Base-by-base conservation (phyloP, 2,888 invertebrate species). In the Chloromyia formosa region DNA sequence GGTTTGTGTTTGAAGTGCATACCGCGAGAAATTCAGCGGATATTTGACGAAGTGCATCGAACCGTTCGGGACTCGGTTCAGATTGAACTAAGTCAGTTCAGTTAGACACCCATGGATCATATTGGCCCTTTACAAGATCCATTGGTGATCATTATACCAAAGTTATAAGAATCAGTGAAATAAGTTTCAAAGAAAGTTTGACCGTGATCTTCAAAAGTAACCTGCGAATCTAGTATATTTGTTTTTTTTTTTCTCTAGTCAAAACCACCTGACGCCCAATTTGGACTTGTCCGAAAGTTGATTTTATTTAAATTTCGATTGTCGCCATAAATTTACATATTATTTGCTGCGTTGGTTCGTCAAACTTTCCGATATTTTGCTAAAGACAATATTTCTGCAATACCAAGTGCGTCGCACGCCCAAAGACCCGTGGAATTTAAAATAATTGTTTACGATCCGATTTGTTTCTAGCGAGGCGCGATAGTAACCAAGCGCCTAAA, bases 161-260 rank as follows among this genome's bases (percentile, higher is more conserved):
- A 35, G 27, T 4, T 35, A 7, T 7, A 2, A 35, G 27, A 35
- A 35, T 2, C 27, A 35, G 27, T 35, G 27, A 35, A 35, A 35
- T 7, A 35, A 35, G 12, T 2, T 49, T 49, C 23, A 60, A 60
- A 60, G 60, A 60, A 60, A 60, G 60, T 23, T 60, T 60, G 60
- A 60, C 60, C 60, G 60, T 60, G 60, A 22, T 23, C 23, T 60
- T 60, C 23, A 56, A n/a, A n/a, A 42, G 42, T 10, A n/a, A n/a
- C 49, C 14, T 49, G 49, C 12, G 42, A n/a, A n/a, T 35, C 7
- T 35, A 7, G 7, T 35, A 4, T 35, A 35, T 35, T 35, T 35
- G 27, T 35, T 35, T 35, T 35, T 35, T 35, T 35, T 35, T n/a
- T 12, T 49, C 49, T n/a, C 49, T 12, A n/a, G 49, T n/a, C 16